Percentiles rank a stretch among this genome's conserved stretches.
These are phyloP conservation scores for Balearica regulorum DNA, from an alignment of 2,797 vertebrate genomes.

Conservation along the genomic window DNA sequence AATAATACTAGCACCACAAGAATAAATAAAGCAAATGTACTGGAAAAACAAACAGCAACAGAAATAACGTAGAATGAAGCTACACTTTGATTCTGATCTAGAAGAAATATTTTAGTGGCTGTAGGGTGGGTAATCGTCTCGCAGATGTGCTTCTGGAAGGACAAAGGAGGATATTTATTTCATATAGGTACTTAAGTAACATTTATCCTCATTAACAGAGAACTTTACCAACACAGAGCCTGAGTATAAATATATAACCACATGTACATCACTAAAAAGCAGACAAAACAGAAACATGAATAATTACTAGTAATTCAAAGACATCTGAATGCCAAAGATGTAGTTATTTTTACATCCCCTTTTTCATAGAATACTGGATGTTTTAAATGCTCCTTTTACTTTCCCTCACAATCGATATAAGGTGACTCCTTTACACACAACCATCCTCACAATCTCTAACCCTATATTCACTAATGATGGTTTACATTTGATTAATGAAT, in stretches of 20 bases:
- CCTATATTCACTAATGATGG: background rate
- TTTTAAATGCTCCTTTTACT: background rate
- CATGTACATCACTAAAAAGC: background rate
- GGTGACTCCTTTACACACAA: background rate
- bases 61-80: background rate
- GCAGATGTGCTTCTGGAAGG: background rate
- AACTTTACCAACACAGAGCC: background rate
- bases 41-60: conserved; percentile 47
- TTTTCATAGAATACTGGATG: background rate
- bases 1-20: conserved; percentile 52
- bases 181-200: background rate
- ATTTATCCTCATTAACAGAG: background rate
- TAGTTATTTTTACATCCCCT: background rate
- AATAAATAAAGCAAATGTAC: conserved; percentile 65
- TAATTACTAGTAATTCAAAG: background rate
- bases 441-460: background rate
- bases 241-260: background rate
- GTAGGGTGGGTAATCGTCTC: background rate
- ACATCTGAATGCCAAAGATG: background rate
- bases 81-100: background rate
- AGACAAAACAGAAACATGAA: background rate
- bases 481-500: background rate
- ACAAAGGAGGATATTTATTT: background rate
- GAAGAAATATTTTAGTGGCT: background rate
- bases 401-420: background rate